Percentiles rank a stretch among this genome's conserved stretches.
Conservation (phyloP, 2,888 invertebrate genomes). For the Camponotus fellah region DNA sequence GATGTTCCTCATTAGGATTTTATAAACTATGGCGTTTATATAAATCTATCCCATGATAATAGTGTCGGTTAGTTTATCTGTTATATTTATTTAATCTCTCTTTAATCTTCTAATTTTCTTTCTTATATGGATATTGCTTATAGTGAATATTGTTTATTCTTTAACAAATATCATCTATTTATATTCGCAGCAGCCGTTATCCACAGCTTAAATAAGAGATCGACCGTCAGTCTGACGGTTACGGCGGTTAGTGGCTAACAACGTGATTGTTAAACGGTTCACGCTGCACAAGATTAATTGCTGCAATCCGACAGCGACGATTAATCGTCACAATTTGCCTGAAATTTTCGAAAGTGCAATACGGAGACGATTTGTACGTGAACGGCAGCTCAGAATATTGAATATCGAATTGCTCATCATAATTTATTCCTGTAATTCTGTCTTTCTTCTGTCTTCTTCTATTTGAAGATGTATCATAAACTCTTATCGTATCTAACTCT, state of each 20-base stretch:
- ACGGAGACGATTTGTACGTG: background rate
- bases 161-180: slow-evolving; percentile 23
- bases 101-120: background rate
- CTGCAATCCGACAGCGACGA: slow-evolving; percentile 45
- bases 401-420: slow-evolving; percentile 21
- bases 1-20: slow-evolving; percentile 30
- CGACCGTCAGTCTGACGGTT: slow-evolving; percentile 26
- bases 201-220: slow-evolving; percentile 50
- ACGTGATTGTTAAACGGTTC: slow-evolving; percentile 46
- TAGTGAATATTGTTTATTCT: background rate
- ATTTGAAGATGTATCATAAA: slow-evolving; percentile 25
- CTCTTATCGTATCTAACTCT: no score
- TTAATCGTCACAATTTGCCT: slow-evolving; percentile 51
- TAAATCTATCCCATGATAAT: slow-evolving; percentile 43
- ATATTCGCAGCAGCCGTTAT: background rate
- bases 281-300: slow-evolving; percentile 59
- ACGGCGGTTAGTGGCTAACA: slow-evolving; percentile 29
- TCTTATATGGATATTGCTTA: slow-evolving; percentile 1
- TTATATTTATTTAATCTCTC: background rate
- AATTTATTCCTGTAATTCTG: slow-evolving; percentile 12
- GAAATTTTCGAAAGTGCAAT: slow-evolving; percentile 46
- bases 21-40: slow-evolving; percentile 20
- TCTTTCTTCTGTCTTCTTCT: no score
- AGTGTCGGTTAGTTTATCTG: background rate
- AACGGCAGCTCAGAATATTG: slow-evolving; percentile 32